Percentiles rank a stretch among this genome's conserved stretches.
Conservation (phyloP, 2,888 invertebrate species). For the Leptinotarsa haldemani region DNA sequence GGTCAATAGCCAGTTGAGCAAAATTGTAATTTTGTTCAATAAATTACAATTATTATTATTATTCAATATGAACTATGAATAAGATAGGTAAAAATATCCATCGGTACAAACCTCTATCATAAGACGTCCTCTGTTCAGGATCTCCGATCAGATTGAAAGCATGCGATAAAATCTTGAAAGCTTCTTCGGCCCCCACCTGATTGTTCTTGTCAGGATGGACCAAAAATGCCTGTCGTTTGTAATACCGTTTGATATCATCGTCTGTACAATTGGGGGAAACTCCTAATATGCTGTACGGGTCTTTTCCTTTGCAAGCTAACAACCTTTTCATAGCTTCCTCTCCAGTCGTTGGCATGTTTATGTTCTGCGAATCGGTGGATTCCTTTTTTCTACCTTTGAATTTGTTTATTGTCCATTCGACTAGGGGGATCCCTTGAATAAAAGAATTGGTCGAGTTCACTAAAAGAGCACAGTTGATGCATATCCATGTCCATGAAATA, state of each 20-base stretch:
- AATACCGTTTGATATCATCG: slow-evolving; percentile 94
- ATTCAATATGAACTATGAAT: too few relatives aligned
- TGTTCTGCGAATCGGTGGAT: slow-evolving; percentile 71
- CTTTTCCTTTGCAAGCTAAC: slow-evolving; percentile 93
- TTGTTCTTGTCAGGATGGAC: slow-evolving; percentile 97
- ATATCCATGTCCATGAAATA: slow-evolving; percentile 59
- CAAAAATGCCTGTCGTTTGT: slow-evolving; percentile 91
- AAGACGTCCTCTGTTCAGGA: slow-evolving; percentile 73
- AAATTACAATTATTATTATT: too few relatives aligned
- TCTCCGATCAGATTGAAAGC: slow-evolving; percentile 96
- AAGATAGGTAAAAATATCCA: background rate
- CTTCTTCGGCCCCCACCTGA: slow-evolving; percentile 95
- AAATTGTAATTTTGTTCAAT: too few relatives aligned
- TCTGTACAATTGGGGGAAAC: slow-evolving; percentile 89
- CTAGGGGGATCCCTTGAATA: slow-evolving; percentile 56
- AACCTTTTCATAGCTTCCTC: slow-evolving; percentile 93
- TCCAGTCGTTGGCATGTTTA: slow-evolving; percentile 87
- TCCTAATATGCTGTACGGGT: slow-evolving; percentile 85
- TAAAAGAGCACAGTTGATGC: slow-evolving; percentile 57
- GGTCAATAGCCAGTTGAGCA: too few relatives aligned
- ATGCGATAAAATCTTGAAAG: slow-evolving; percentile 94
- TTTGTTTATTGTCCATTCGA: slow-evolving; percentile 62
- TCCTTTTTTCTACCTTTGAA: slow-evolving; percentile 56
- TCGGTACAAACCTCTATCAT: slow-evolving; percentile 63
- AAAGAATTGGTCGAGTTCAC: slow-evolving; percentile 54